Conservation (phyloP, 2,113 vertebrate species). For the Macquaria australasica region DNA sequence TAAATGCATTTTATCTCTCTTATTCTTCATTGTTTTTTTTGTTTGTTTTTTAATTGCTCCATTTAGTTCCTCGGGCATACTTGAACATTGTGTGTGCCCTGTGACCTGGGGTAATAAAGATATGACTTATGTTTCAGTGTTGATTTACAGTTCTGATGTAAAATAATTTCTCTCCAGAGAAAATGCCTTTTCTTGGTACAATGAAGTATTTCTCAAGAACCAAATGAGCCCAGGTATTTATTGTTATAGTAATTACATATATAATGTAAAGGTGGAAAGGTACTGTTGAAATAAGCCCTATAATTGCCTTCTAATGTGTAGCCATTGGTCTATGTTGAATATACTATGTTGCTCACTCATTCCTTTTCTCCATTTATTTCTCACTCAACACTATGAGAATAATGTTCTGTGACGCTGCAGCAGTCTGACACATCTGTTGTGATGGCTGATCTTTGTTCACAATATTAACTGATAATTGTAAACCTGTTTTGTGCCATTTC, state of each 20-base stretch:
- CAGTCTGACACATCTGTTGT: constrained; percentile 20
- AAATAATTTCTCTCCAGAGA: constrained; percentile 73
- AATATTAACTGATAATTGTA: constrained; percentile 1
- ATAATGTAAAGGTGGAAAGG: constrained; percentile 66
- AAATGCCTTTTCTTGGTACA: constrained; percentile 78
- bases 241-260: constrained; percentile 73
- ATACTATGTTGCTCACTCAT: constrained; percentile 67
- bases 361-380: constrained; percentile 70
- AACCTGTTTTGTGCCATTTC: constrained; percentile 9
- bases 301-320: constrained; percentile 72
- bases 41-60: constrained; percentile 69
- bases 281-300: constrained; percentile 69
- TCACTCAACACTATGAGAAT: constrained; percentile 26
- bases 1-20: constrained; percentile 83
- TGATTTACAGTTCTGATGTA: constrained; percentile 78
- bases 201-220: constrained; percentile 80
- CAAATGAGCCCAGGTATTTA: constrained; percentile 80
- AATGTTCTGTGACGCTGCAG: constrained; percentile 29
- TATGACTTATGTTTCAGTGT: constrained; percentile 81
- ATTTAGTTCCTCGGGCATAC: constrained; percentile 81
- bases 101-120: constrained; percentile 80
- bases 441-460: constrained; percentile 40
- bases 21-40: constrained; percentile 58
- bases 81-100: constrained; percentile 83
- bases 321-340: constrained; percentile 77